Conservation (phyloP, 2,797 vertebrate genomes). For the Enteromius trimaculatus region DNA sequence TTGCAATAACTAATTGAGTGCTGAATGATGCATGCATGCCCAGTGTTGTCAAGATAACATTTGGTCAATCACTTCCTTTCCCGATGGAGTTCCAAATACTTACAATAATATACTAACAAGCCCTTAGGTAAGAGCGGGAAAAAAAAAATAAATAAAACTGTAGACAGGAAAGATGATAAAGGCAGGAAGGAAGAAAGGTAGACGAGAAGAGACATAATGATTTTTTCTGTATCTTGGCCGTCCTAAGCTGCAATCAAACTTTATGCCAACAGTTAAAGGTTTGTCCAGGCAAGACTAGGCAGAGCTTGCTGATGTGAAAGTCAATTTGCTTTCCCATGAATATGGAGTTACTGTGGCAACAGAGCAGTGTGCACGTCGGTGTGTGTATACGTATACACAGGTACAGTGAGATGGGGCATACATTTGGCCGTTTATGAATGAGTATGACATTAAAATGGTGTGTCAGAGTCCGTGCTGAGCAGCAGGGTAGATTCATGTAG, state of each 20-base stretch:
- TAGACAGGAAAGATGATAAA: not conserved
- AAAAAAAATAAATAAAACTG: not conserved
- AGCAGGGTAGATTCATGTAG: conserved; percentile 26
- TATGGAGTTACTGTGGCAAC: conserved; percentile 62
- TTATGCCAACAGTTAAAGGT: not conserved
- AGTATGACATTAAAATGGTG: conserved; percentile 21
- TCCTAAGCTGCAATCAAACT: not conserved
- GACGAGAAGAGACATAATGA: not conserved
- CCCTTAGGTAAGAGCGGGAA: not conserved
- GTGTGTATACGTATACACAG: not conserved
- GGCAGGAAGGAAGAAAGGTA: not conserved
- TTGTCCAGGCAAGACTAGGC: not conserved
- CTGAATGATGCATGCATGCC: not conserved
- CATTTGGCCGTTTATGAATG: conserved; percentile 10
- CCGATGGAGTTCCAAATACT: not conserved
- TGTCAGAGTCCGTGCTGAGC: conserved; percentile 33
- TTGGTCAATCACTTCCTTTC: not conserved
- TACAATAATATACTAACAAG: not conserved
- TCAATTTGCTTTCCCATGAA: conserved; percentile 38
- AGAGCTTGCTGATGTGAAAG: conserved; percentile 38
- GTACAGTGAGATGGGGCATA: not conserved
- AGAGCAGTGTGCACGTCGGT: not conserved
- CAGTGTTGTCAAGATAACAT: not conserved
- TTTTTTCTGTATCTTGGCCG: not conserved
- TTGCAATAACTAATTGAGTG: not conserved